Base-by-base conservation (phyloP, 2,888 invertebrate genomes). In the Venusia cambrica region DNA sequence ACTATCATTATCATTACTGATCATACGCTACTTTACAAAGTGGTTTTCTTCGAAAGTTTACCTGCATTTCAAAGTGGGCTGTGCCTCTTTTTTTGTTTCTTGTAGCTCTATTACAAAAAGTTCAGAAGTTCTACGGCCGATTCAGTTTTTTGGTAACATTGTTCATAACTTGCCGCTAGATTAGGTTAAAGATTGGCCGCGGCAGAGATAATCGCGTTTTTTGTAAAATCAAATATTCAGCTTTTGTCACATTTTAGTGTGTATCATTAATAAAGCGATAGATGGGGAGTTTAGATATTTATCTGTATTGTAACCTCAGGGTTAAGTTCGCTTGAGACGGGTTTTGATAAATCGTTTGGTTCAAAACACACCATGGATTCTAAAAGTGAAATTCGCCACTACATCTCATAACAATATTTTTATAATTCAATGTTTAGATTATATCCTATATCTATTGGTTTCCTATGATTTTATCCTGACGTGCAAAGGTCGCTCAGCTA, bases 1-100 rank as follows among this genome's bases (percentile, higher is more conserved):
- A 10, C 5, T 17, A 17, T n/a, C 11, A 24, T 20, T 2, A 7
- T 16, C 12, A 31, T 19, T 31, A 15, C 14, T 5, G 15, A n/a
- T n/a, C n/a, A n/a, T n/a, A n/a, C 15, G 4, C n/a, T 18, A 17
- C 18, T 19, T n/a, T 19, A 47, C 47, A 21, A 39, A 42, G 25
- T 38, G 1, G 15, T 42, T 51, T 51, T 67, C 58, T 62, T 53
- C 51, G 56, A 54, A 51, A 63, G 62, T 56, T 51, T 46, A 45
- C 47, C 57, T 61, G 59, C 56, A 57, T 67, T 68, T 35, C 45
- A 60, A 71, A 70, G 70, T 71, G 58, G 69, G 66, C 54, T 62
- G 57, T 50, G 48, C 67, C 62, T 33, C 17, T 30, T 67, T 51
- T 60, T 55, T 18, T 49, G 40, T 33, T 45, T 45, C 42, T 51